Evolutionary conservation across 1,140 invertebrate species (phyloP).

Genomic region (Pseudomyrmex flavicornis): DNA sequence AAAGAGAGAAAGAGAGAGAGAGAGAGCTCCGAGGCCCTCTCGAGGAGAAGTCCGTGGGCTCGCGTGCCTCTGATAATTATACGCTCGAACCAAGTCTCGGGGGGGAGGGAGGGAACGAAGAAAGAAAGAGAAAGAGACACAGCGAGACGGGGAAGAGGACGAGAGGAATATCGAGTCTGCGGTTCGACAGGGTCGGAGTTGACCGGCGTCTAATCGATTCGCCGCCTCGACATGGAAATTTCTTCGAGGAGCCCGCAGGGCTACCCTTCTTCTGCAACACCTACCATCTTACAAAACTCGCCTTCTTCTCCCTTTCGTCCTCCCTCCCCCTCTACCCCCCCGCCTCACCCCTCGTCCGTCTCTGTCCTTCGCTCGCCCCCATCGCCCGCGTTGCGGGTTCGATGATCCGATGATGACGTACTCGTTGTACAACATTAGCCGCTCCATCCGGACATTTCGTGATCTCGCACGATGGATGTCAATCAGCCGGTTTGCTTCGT

Average conservation of each 20-base stretch:
- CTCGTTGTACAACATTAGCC: slow-evolving; percentile 38
- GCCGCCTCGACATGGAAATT: slow-evolving; percentile 82
- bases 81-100: slow-evolving; percentile 77
- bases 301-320: not conserved
- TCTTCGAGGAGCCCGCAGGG: slow-evolving; percentile 73
- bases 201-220: slow-evolving; percentile 84
- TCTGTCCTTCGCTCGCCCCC: not conserved
- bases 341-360: not conserved
- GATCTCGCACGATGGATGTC: slow-evolving; percentile 46
- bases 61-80: slow-evolving; percentile 84
- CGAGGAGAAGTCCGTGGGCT: slow-evolving; percentile 77
- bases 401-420: slow-evolving; percentile 60
- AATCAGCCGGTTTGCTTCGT: slow-evolving; percentile 38
- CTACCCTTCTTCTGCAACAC: slow-evolving; percentile 70
- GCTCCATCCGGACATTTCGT: slow-evolving; percentile 39
- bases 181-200: slow-evolving; percentile 83
- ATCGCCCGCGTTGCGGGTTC: not conserved
- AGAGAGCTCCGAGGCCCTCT: slow-evolving; percentile 62
- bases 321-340: too few relatives aligned
- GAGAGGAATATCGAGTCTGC: slow-evolving; percentile 76
- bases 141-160: not conserved
- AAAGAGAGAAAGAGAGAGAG: slow-evolving; percentile 1
- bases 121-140: slow-evolving; percentile 12
- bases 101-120: slow-evolving; percentile 39
- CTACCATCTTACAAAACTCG: slow-evolving; percentile 62